Evolutionary conservation across 2,797 vertebrate species (phyloP).

Genomic region (Lepus oiostolus): DNA sequence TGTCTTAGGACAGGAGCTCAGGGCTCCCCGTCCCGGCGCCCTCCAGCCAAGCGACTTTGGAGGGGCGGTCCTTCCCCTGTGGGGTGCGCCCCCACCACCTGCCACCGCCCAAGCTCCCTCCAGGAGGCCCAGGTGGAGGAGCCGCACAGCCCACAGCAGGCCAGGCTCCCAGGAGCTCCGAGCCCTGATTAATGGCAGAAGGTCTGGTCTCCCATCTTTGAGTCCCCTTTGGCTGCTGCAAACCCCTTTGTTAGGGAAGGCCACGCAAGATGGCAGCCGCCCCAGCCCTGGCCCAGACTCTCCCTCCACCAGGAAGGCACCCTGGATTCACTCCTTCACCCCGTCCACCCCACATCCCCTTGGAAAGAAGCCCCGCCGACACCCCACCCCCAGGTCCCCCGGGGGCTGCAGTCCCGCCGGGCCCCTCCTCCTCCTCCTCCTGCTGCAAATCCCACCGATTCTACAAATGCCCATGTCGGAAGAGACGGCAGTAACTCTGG

Average conservation of each 20-base stretch:
- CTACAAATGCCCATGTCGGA: background rate
- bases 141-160: no score
- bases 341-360: background rate
- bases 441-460: background rate
- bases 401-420: no score
- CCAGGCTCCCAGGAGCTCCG: no score
- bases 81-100: no score
- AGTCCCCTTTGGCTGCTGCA: background rate
- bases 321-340: background rate
- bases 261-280: background rate
- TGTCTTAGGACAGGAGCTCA: background rate
- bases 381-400: no score
- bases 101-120: background rate
- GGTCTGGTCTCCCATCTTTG: no score
- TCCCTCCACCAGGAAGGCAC: no score
- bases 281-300: rapidly evolving
- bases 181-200: no score
- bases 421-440: no score
- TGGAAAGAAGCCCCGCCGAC: background rate
- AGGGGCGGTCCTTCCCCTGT: no score
- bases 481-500: background rate
- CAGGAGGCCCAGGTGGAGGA: rapidly evolving
- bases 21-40: no score
- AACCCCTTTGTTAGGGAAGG: background rate
- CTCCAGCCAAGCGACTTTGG: no score